Base-by-base conservation (phyloP, 2,113 vertebrate species). In the Perca flavescens region DNA sequence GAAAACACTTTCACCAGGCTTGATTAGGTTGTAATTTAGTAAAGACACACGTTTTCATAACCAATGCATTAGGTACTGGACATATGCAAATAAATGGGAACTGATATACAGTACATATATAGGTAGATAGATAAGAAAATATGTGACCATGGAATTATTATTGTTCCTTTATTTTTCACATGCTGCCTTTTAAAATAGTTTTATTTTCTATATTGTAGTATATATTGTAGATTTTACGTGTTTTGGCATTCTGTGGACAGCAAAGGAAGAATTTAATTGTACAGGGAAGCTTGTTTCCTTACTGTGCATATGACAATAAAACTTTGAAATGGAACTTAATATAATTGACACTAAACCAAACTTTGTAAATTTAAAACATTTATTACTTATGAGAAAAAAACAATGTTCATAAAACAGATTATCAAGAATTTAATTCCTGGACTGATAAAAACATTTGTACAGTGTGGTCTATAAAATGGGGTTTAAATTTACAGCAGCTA, bases 381-480 rank as follows among this genome's bases (percentile, higher is more conserved):
- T 87, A 86, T 92, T 88, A 65, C 8, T 9, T 6, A 71, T 70
- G 36, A 65, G 17, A 83, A 76, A 52, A 76, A 52, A 21, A 21
- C 5, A 46, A 21, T 16, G 4, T 36, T 49, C 61, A 62, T 36
- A 46, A 89, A 88, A 89, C 17, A 50, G 28, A 64, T 58, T 21
- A 62, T 62, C 49, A 86, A 61, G 8, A 67, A 86, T 80, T 60
- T n/a, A 40, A 10, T 60, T 67, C 0, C 16, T 22, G n/a, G n/a
- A 66, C 3, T n/a, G 16, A 57, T 74, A 77, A 84, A 85, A 84
- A 88, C 21, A 67, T 69, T 47, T 67, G 62, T 76, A 79, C 81
- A 85, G 16, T 67, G 28, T 65, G 21, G 25, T 15, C 49, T 53
- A 66, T 73, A 80, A 84, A 81, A 79, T 19, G 21, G 19, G 36